Percentiles rank a stretch among this genome's conserved stretches.
Evolutionary conservation across 1,140 invertebrate genomes (phyloP).

Genomic region (Hirudo medicinalis): DNA sequence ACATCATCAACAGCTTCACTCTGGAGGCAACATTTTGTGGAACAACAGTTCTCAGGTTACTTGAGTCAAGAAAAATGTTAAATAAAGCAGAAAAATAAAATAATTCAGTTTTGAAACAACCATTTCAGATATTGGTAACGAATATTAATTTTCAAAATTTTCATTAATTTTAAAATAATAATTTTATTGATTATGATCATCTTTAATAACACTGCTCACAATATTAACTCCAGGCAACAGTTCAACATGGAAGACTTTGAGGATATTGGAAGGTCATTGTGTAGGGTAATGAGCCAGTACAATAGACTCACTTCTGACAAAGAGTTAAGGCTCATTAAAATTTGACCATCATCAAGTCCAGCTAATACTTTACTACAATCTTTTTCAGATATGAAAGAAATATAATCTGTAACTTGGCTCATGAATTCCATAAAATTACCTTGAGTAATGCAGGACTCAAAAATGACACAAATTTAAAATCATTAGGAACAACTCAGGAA

Average conservation of each 20-base stretch:
- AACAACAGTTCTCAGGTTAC: constrained; percentile 34
- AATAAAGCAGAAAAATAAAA: not conserved
- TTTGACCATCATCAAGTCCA: no score
- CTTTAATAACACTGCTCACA: constrained; percentile 19
- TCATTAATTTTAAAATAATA: not conserved
- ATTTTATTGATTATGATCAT: not conserved
- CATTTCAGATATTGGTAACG: not conserved
- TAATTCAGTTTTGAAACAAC: not conserved
- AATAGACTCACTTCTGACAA: no score
- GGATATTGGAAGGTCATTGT: constrained; percentile 35
- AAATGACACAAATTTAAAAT: no score
- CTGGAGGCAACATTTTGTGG: constrained; percentile 41
- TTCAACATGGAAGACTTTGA: constrained; percentile 37
- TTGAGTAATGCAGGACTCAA: no score
- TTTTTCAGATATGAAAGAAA: no score
- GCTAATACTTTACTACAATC: no score
- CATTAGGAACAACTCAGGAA: no score
- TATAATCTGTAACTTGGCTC: no score
- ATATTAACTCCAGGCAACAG: constrained; percentile 33
- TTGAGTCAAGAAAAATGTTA: not conserved
- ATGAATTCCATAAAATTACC: no score
- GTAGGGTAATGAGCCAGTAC: constrained; percentile 26
- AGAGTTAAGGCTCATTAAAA: no score
- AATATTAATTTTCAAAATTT: no score
- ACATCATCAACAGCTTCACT: constrained; percentile 38